Percentiles rank a stretch among this genome's conserved stretches.
Evolutionary conservation across 1,140 invertebrate genomes (phyloP).

Genomic region (Listronotus oregonensis): DNA sequence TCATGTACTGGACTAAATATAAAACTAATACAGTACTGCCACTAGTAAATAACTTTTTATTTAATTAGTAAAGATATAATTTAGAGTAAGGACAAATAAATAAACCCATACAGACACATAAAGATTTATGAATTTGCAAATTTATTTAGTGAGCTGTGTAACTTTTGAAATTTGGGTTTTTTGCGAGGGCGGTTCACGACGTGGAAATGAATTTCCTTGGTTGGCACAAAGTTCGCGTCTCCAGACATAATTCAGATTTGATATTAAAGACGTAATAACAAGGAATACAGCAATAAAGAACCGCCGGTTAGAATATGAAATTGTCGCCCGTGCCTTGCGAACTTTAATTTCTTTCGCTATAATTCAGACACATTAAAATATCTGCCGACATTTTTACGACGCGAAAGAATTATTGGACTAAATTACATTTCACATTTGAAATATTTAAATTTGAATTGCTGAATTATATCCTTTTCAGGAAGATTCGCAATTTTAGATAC

Average conservation of each 20-base stretch:
- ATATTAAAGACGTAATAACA: slow-evolving; percentile 54
- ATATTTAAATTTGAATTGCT: slow-evolving; percentile 53
- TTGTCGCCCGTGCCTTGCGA: slow-evolving; percentile 46
- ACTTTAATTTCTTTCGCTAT: slow-evolving; percentile 54
- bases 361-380: slow-evolving; percentile 54
- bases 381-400: slow-evolving; percentile 54
- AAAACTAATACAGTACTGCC: too few relatives aligned
- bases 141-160: slow-evolving; percentile 3
- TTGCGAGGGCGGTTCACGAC: not conserved
- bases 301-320: slow-evolving; percentile 51
- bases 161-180: slow-evolving; percentile 14
- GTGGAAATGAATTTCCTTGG: slow-evolving; percentile 6
- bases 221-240: slow-evolving; percentile 4
- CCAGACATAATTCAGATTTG: slow-evolving; percentile 47
- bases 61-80: too few relatives aligned
- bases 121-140: not conserved
- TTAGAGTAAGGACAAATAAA: too few relatives aligned
- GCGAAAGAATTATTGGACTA: slow-evolving; percentile 49
- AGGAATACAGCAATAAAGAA: slow-evolving; percentile 48
- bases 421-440: slow-evolving; percentile 52
- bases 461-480: slow-evolving; percentile 43
- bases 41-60: too few relatives aligned
- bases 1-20: too few relatives aligned
- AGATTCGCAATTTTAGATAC: slow-evolving; percentile 42
- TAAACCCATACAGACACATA: too few relatives aligned